Conservation (phyloP, 2,888 invertebrate species). For the Sarcophaga carnaria region DNA sequence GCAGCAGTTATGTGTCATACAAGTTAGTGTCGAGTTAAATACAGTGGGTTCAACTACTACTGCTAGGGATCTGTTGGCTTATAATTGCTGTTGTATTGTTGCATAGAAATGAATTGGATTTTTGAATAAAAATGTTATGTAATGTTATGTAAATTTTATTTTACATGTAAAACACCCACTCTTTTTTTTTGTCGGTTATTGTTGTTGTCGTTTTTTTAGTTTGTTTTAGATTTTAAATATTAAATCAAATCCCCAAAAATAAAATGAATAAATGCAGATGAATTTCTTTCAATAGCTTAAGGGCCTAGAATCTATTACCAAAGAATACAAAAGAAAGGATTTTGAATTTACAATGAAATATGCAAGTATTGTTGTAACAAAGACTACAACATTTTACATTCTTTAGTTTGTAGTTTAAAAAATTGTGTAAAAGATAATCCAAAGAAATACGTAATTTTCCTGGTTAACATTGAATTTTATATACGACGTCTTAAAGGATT, state of each 20-base stretch:
- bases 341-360: too few relatives aligned
- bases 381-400: too few relatives aligned
- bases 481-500: too few relatives aligned
- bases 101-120: neutral
- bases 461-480: too few relatives aligned
- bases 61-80: neutral
- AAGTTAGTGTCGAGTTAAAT: too few relatives aligned
- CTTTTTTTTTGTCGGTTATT: neutral
- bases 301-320: neutral
- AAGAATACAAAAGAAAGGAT: neutral
- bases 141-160: neutral
- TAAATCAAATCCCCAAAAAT: neutral
- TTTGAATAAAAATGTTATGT: neutral
- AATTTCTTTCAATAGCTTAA: neutral
- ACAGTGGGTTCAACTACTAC: neutral
- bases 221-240: neutral
- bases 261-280: neutral
- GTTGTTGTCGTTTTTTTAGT: neutral
- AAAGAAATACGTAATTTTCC: too few relatives aligned
- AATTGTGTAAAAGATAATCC: too few relatives aligned
- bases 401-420: too few relatives aligned
- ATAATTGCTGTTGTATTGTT: neutral
- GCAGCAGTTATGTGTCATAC: too few relatives aligned
- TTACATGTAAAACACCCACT: neutral
- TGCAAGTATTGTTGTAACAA: too few relatives aligned